A percentile compares a stretch with the other conserved stretches of the same genome.
Evolutionary conservation across 2,797 vertebrate species (phyloP).

Genomic region (Neostethus bicornis): DNA sequence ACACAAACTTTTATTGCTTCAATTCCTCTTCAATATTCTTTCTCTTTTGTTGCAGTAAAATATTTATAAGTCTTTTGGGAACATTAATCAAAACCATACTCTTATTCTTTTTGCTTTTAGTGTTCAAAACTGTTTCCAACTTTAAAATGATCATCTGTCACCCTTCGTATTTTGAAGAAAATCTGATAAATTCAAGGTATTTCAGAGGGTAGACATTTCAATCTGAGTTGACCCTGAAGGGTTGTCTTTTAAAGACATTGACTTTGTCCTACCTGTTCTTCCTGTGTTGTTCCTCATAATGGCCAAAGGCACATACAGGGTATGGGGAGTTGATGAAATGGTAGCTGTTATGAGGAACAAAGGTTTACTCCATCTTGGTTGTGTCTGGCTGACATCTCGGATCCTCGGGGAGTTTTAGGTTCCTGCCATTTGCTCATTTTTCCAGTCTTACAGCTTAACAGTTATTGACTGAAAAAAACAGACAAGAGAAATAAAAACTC

Average conservation of each 20-base stretch:
- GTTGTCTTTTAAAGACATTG: not conserved
- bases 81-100: not conserved
- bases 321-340: slow-evolving; percentile 64
- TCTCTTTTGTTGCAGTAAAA: not conserved
- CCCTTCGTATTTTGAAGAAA: no score
- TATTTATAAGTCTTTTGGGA: not conserved
- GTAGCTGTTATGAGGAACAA: slow-evolving; percentile 62
- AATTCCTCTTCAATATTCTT: no score
- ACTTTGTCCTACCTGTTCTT: slow-evolving; percentile 29
- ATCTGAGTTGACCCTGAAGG: not conserved
- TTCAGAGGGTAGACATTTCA: not conserved
- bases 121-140: not conserved
- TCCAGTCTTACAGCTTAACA: slow-evolving; percentile 34
- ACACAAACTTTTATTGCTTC: no score
- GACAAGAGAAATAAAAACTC: slow-evolving; percentile 27
- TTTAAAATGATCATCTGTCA: not conserved
- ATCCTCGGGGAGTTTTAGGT: slow-evolving; percentile 54
- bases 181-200: not conserved
- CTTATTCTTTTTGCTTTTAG: not conserved
- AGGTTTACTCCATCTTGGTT: slow-evolving; percentile 68
- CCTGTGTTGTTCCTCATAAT: slow-evolving; percentile 40
- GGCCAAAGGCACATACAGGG: slow-evolving; percentile 44
- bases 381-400: slow-evolving; percentile 57
- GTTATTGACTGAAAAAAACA: slow-evolving; percentile 31
- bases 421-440: slow-evolving; percentile 54